Base-by-base conservation (phyloP, 2,797 vertebrate genomes). In the Mionectes olivaceus region DNA sequence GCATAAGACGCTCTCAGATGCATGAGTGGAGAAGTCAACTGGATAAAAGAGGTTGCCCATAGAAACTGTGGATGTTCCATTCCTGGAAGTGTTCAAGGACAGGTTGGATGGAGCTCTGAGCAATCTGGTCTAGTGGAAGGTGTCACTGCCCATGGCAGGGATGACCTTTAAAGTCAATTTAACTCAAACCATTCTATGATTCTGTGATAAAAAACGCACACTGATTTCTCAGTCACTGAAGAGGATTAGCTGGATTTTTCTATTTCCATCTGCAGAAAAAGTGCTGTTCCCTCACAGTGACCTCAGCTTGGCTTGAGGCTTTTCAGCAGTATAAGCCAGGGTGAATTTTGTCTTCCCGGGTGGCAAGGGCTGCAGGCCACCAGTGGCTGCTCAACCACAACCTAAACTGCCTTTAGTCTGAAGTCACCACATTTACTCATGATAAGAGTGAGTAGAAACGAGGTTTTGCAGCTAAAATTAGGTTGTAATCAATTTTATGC, bases 401-500 rank as follows among this genome's bases (percentile, higher is more conserved):
- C 24, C 24, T 49, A 32, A 27, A 65, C 33, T 10, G 15, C 35
- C 44, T 90, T 88, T 67, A 28, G 14, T 93, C 44, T 7, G 3
- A 82, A 82, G 49, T 75, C 50, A 63, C 52, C 9, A 1, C 6
- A 41, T 41, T n/a, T 71, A 46, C 22, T 41, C 46, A 8, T 61
- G 60, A 64, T 1, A 2, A 71, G 83, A 75, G 49, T 9, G 2
- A 76, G 49, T 55, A 68, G 53, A 94, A 89, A 71, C 13, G 11
- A 15, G 46, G 19, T 46, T 86, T 94, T 93, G 74, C 10, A 33
- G 77, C 53, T 95, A 92, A 94, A 91, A 80, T 80, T 61, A 85
- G 44, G 64, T 74, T 90, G 80, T n/a, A 93, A 87, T 96, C 71
- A 87, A 59, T 93, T 94, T 93, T 85, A 87, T 85, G 77, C 74